These are phyloP conservation scores for Echinometra lucunter DNA, from an alignment of 53 echinoderm and acorn worm species.

Conservation along the genomic window DNA sequence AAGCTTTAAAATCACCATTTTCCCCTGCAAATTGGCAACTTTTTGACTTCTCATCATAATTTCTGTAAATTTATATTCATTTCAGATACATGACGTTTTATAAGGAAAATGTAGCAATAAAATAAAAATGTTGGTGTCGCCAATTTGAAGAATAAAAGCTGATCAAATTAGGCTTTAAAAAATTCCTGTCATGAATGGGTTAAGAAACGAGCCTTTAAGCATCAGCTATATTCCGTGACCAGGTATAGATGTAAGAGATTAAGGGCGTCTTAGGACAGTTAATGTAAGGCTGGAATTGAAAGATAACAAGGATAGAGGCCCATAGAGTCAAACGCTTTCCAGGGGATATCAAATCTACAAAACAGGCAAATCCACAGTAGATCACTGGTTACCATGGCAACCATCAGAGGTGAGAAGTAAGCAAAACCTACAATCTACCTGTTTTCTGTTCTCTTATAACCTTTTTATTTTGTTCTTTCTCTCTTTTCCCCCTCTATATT, in stretches of 20 bases:
- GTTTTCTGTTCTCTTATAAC: neutral
- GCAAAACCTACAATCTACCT: conserved; percentile 17
- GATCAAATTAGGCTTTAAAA: too few species aligned
- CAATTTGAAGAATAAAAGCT: too few species aligned
- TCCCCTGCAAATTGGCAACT: too few species aligned
- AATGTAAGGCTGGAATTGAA: conserved; percentile 42
- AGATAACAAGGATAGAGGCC: conserved; percentile 38
- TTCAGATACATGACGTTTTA: too few species aligned
- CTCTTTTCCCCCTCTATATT: neutral
- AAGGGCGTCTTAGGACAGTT: neutral
- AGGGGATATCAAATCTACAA: conserved; percentile 34
- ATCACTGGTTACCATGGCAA: conserved; percentile 25
- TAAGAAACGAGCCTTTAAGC: too few species aligned
- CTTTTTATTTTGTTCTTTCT: too few species aligned
- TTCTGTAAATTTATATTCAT: too few species aligned
- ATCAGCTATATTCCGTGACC: conserved; percentile 7
- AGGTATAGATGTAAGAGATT: conserved; percentile 32
- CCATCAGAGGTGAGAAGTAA: conserved; percentile 46
- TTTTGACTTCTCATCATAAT: too few species aligned
- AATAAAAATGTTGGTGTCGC: too few species aligned
- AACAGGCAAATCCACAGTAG: conserved; percentile 33
- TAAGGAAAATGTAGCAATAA: too few species aligned
- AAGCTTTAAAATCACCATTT: too few species aligned
- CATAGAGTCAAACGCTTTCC: conserved; percentile 20
- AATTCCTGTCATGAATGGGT: too few species aligned